Conservation (phyloP, 2,888 invertebrate genomes). For the Byasa hedistus region DNA sequence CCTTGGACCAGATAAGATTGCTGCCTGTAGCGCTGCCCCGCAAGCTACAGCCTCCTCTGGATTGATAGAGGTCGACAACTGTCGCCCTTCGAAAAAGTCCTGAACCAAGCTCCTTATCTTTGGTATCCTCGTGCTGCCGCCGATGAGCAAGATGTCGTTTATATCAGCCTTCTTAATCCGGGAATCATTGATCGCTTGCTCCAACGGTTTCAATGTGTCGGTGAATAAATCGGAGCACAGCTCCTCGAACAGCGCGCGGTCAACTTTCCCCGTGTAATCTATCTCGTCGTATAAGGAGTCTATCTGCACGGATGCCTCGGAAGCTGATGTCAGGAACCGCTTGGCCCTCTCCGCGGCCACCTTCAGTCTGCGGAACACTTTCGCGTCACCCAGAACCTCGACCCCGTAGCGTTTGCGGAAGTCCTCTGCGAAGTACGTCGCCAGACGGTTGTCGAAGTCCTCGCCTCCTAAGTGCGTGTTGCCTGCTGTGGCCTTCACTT, state of each 20-base stretch:
- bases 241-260: slow-evolving; percentile 56
- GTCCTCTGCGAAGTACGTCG: slow-evolving; percentile 59
- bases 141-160: slow-evolving; percentile 54
- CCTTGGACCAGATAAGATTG: slow-evolving; percentile 48
- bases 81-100: slow-evolving; percentile 51
- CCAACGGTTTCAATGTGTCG: slow-evolving; percentile 50
- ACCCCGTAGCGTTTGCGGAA: slow-evolving; percentile 50
- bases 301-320: slow-evolving; percentile 49
- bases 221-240: slow-evolving; percentile 62
- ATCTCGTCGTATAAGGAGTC: slow-evolving; percentile 52
- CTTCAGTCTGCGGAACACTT: slow-evolving; percentile 51
- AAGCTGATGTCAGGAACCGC: slow-evolving; percentile 48
- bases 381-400: slow-evolving; percentile 44
- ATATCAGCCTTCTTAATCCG: slow-evolving; percentile 50
- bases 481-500: slow-evolving; percentile 59
- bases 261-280: slow-evolving; percentile 52
- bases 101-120: slow-evolving; percentile 51
- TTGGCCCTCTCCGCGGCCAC: slow-evolving; percentile 58
- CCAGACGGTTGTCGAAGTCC: slow-evolving; percentile 64
- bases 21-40: slow-evolving; percentile 66
- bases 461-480: slow-evolving; percentile 60
- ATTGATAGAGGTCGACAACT: slow-evolving; percentile 51
- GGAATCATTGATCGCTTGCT: slow-evolving; percentile 52
- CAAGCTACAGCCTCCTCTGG: slow-evolving; percentile 65
- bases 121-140: slow-evolving; percentile 65